These are phyloP conservation scores for Dendrolimus houi DNA, from an alignment of 2,888 invertebrate species.

Conservation along the genomic window DNA sequence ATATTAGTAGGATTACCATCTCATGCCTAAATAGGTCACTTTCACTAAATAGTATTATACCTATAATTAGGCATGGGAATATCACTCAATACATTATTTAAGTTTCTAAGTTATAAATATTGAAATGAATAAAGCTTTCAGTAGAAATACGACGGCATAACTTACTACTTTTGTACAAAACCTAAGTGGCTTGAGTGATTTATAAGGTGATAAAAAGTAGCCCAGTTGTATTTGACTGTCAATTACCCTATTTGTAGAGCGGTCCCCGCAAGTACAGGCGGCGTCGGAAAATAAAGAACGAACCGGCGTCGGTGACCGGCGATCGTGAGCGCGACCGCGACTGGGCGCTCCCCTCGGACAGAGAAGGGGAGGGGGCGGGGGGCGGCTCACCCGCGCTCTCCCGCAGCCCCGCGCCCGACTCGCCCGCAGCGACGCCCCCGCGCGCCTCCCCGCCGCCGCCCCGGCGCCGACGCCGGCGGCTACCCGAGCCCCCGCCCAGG, in stretches of 20 bases:
- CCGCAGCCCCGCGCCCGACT: slow-evolving; percentile 16
- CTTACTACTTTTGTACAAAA: too few relatives aligned
- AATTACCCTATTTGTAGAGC: slow-evolving; percentile 52
- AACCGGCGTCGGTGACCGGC: slow-evolving; percentile 27
- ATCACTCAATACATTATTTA: too few relatives aligned
- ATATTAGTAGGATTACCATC: too few relatives aligned
- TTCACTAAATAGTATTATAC: too few relatives aligned
- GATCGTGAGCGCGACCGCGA: slow-evolving; percentile 25
- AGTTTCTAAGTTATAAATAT: too few relatives aligned
- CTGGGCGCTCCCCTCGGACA: slow-evolving; percentile 13
- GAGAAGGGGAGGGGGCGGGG: slow-evolving; percentile 14
- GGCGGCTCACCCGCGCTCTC: slow-evolving; percentile 22
- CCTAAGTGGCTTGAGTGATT: too few relatives aligned
- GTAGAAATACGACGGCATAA: too few relatives aligned
- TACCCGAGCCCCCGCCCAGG: slow-evolving; percentile 67
- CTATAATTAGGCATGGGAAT: too few relatives aligned
- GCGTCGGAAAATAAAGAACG: slow-evolving; percentile 81
- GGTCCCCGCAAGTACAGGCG: slow-evolving; percentile 89
- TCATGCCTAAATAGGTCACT: too few relatives aligned
- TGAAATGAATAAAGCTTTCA: too few relatives aligned
- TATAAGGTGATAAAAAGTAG: too few relatives aligned
- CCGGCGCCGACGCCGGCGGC: slow-evolving; percentile 39
- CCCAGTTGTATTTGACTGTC: neutral
- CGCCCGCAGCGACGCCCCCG: slow-evolving; percentile 10
- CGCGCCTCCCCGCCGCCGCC: slow-evolving; percentile 17